Evolutionary conservation across 30 jellyfish, hydroid and myxozoan species (phyloP).

Genomic region (Turritopsis dohrnii): DNA sequence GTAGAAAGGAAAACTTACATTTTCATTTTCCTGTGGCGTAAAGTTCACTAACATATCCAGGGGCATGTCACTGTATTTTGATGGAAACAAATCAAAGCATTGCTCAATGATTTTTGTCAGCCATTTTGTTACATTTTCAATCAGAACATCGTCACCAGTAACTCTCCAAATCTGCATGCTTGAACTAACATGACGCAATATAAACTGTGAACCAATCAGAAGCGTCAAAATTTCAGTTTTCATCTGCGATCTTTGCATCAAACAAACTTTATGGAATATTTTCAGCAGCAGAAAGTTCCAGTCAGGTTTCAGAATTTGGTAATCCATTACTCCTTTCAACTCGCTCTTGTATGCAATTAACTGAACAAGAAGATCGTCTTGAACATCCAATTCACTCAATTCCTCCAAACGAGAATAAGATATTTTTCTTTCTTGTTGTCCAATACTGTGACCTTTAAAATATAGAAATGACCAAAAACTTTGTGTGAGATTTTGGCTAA

Average conservation of each 20-base stretch:
- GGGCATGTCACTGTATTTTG: neutral
- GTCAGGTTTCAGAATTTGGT: neutral
- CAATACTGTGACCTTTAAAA: too few species aligned
- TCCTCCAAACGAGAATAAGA: too few species aligned
- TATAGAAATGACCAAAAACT: too few species aligned
- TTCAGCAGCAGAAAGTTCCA: neutral
- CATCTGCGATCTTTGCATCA: neutral
- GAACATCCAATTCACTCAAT: too few species aligned
- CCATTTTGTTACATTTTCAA: neutral
- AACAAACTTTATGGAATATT: neutral
- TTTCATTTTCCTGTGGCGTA: neutral
- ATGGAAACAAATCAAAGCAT: neutral
- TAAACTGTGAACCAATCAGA: neutral
- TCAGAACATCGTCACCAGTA: neutral
- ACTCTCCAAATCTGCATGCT: neutral
- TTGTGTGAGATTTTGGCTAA: too few species aligned
- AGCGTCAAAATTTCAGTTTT: conserved; percentile 3
- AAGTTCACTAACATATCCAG: neutral
- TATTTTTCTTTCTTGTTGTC: too few species aligned
- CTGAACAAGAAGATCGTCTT: too few species aligned
- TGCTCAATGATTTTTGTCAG: neutral
- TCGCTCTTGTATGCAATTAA: too few species aligned
- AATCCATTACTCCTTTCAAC: neutral
- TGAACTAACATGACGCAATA: neutral
- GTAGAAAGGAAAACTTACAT: neutral